A percentile compares a stretch with the other conserved stretches of the same genome.
phyloP scores from a whole-genome alignment of 2,113 vertebrate genomes.

The Channa argus region DNA sequence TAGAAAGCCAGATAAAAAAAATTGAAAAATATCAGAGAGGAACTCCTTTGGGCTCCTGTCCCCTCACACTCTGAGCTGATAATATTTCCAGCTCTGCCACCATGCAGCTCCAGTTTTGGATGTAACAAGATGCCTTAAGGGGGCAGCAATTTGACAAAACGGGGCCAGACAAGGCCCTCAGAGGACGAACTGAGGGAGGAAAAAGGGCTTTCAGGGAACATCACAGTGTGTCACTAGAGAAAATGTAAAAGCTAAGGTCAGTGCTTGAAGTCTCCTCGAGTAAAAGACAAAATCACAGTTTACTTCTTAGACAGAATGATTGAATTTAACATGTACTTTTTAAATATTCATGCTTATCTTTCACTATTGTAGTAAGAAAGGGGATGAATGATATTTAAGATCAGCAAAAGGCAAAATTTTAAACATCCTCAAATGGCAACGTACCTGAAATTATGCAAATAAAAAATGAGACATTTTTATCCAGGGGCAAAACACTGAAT shows the following conservation, averaged over 20 bases:
- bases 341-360: not conserved
- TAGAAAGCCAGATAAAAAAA: too few relatives aligned
- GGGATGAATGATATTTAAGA: too few relatives aligned
- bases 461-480: not conserved
- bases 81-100: slow-evolving; percentile 28
- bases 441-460: not conserved
- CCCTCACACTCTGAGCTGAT: slow-evolving; percentile 12
- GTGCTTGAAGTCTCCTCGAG: slow-evolving; percentile 24
- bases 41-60: slow-evolving; percentile 15
- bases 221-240: slow-evolving; percentile 33
- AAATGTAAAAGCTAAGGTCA: slow-evolving; percentile 46
- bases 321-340: not conserved
- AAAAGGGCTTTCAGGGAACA: slow-evolving; percentile 40
- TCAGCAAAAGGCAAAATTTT: not conserved
- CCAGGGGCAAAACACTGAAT: slow-evolving; percentile 13
- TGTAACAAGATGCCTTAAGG: slow-evolving; percentile 45
- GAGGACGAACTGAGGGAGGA: slow-evolving; percentile 36
- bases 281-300: not conserved
- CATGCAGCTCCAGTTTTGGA: slow-evolving; percentile 34
- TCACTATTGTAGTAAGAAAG: not conserved
- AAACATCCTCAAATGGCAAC: not conserved
- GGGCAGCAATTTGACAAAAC: slow-evolving; percentile 59
- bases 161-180: slow-evolving; percentile 51
- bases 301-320: not conserved
- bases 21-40: too few relatives aligned